Evolutionary conservation across 2,888 invertebrate genomes (phyloP), one percentile per base, ranked within the genome.

Genomic region (Athalia circularis): DNA sequence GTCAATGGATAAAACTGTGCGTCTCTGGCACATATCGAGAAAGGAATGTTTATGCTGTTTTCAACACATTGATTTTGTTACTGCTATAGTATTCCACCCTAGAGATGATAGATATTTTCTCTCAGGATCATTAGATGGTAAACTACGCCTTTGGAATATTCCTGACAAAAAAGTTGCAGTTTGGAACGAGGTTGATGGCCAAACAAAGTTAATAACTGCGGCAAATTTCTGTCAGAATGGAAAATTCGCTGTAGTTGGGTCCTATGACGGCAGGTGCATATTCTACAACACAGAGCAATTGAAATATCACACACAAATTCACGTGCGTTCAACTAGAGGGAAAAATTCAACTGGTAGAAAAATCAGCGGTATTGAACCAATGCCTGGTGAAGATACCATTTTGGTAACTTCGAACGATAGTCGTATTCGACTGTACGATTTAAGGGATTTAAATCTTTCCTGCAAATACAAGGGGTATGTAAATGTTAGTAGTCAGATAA

Each of bases 41-140:
- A 96, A 97, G 86, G 99, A 99, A 90, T 99, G 99, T 88, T 93
- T 99, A 0, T 99, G 99, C 89, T 98, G 98, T 88, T 99, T 99
- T 91, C 99, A 99, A 89, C 99, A 99, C 89, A 98, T 99, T 82
- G 99, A 99, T 91, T 99, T 99, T 90, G 99, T 99, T 77, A 99
- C 99, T 0, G 98, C 99, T 0, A 99, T 99, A 85, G 99, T 97
- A 77, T 99, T 99, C 90, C 98, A 99, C 91, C 99, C 99, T 0
- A 92, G 96, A 77, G 96, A 96, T 86, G 96, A 96, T 89, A 91
- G 96, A 47, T 95, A 99, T 90, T 99, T 99, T 91, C 92, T 99
- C 54, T 99, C 98, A 80, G 99, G 99, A 13, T 98, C 98, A 29
- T 91, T 99, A 67, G 99, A 99, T 90, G 99, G 99, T 1, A 99